Conservation (phyloP, 1,140 invertebrate species). For the Laupala kohalensis region DNA sequence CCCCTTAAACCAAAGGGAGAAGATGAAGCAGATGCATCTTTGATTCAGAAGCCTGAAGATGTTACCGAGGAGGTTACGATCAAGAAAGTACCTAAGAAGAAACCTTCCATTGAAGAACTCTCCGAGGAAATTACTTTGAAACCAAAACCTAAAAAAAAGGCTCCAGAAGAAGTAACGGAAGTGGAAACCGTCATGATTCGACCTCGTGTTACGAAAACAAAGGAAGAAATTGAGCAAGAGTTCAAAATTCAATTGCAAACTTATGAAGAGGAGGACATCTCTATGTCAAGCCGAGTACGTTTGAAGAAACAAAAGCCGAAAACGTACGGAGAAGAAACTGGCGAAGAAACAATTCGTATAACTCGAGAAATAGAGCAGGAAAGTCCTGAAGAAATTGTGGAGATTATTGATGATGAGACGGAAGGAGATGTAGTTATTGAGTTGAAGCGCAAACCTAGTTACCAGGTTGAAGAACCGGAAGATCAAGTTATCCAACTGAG, state of each 20-base stretch:
- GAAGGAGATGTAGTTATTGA: constrained; percentile 21
- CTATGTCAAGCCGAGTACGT: constrained; percentile 67
- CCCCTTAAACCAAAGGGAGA: constrained; percentile 13
- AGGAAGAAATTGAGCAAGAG: constrained; percentile 74
- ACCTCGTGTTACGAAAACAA: constrained; percentile 51
- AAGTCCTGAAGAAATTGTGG: constrained; percentile 53
- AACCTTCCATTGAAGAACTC: constrained; percentile 15
- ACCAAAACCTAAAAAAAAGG: constrained; percentile 35
- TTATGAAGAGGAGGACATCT: constrained; percentile 74
- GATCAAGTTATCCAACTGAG: constrained; percentile 43
- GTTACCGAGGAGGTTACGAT: constrained; percentile 17
- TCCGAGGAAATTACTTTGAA: constrained; percentile 37
- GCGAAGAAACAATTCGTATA: constrained; percentile 56
- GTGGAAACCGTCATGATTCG: constrained; percentile 60
- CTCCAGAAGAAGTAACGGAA: constrained; percentile 44
- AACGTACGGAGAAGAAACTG: constrained; percentile 56
- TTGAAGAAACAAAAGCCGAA: constrained; percentile 51
- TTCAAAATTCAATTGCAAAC: constrained; percentile 70
- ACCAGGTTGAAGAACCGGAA: constrained; percentile 34
- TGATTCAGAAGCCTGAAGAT: constrained; percentile 16
- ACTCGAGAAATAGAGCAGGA: constrained; percentile 51
- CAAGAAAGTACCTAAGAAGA: constrained; percentile 10
- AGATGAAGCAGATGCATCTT: constrained; percentile 15
- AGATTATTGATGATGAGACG: constrained; percentile 29
- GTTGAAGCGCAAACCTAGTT: constrained; percentile 3